Evolutionary conservation across 2,888 invertebrate genomes (phyloP), one percentile per base, ranked within the genome.

Genomic region (Eupithecia abbreviata): DNA sequence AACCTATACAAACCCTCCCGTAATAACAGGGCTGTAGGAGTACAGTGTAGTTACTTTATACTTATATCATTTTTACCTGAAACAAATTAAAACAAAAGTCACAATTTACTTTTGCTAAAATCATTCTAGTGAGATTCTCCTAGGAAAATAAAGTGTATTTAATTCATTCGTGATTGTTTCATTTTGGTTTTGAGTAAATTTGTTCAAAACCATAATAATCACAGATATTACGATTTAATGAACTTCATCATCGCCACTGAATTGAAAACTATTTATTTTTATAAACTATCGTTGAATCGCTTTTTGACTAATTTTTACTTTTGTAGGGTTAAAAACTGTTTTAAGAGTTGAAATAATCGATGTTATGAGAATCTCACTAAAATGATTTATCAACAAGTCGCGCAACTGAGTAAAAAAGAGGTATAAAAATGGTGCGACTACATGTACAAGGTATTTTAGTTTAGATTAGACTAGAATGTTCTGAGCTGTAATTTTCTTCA

Each of bases 361-460:
- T 58, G 62, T 12, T 4, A 18, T 4, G 65, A 73, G 72, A 78
- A 80, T 79, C 78, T 77, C 80, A 77, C 81, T 82, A 80, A 71
- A 81, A 79, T 76, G 74, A 73, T 68, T 68, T 43, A 67, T 30
- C 58, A 70, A n/a, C 30, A 67, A 72, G 62, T 55, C 42, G 68
- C 30, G 75, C 41, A 43, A 71, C 45, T 42, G 65, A 62, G n/a
- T 2, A 55, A 74, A 73, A 75, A 51, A 47, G 1, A 68, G 74
- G 49, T 71, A 72, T 70, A 62, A 77, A 75, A 58, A 80, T 81
- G 82, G 79, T 82, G 80, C 80, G 30, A 80, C 79, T 82, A 82
- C 82, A 82, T 82, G 72, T 81, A 82, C 82, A 82, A 75, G 85
- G 66, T 85, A 62, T 87, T 75, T 88, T 87, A 68, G n/a, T 43